Base-by-base conservation (phyloP, 1,140 invertebrate genomes). In the Brachionus rubens region DNA sequence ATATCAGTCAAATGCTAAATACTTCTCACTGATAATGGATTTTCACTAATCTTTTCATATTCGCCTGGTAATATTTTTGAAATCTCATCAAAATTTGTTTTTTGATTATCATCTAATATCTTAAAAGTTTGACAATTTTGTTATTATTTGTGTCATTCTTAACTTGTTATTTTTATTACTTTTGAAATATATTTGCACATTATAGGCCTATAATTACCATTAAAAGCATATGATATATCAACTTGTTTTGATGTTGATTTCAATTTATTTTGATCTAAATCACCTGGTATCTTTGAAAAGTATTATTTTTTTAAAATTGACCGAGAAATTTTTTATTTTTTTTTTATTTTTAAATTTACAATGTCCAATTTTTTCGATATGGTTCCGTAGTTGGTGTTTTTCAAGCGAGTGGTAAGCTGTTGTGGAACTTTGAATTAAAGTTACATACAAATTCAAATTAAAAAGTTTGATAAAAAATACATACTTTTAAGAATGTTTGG, bases 201-300 rank as follows among this genome's bases (percentile, higher is more conserved):
- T n/a, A 72, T 48, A 9, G 68, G 68, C 33, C 68, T 30, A 41
- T 72, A 72, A 28, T 50, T 54, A 16, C 68, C 68, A 50, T 72
- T 72, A 54, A 72, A 72, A 26, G 68, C 68, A 54, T 72, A 72
- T 7, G 68, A 72, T 12, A 50, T 48, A 14, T 72, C 68, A 5
- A 72, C 46, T 19, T 19, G 10, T 72, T 30, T 72, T 7, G 68
- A 72, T 7, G 28, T 50, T 28, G 68, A 72, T 19, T 54, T 72
- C 33, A 72, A 24, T 52, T 54, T 43, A 1, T 33, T 40, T n/a
- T 24, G 46, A 24, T 48, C 68, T 10, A 72, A 9, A 72, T 50
- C 26, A 16, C 33, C 50, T 36, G 68, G 68, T 9, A 48, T 33
- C 68, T 72, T 30, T 16, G n/a, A 47, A 47, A 28, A 70, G 14